Conservation (phyloP, 2,888 invertebrate species). For the Limnephilus auricula region DNA sequence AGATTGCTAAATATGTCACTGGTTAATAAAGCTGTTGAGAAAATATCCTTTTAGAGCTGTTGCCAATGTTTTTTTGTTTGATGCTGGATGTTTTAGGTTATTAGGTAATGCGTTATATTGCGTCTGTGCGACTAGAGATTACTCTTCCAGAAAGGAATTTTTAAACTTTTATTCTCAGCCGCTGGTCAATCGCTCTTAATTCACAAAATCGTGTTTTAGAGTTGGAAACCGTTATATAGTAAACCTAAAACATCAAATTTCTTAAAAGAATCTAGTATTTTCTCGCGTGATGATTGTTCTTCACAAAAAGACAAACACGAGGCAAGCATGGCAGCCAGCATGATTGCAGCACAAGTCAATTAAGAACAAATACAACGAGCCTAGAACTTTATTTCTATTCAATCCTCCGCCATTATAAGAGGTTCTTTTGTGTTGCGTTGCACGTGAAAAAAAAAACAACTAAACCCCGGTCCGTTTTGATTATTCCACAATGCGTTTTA, state of each 20-base stretch:
- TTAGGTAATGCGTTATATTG: too few species aligned
- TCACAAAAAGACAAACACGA: neutral
- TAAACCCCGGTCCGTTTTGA: neutral
- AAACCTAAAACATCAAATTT: neutral
- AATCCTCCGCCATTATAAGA: conserved; percentile 16
- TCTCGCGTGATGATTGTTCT: neutral
- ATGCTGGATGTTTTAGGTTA: too few species aligned
- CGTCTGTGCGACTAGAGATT: too few species aligned
- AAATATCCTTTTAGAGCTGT: too few species aligned
- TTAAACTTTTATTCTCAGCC: too few species aligned
- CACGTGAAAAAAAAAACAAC: conserved; percentile 16
- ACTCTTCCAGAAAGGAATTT: too few species aligned
- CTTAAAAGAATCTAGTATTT: neutral
- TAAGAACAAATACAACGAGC: conserved; percentile 19
- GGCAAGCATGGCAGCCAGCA: neutral
- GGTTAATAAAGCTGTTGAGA: too few species aligned
- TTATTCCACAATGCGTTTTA: conserved; percentile 8
- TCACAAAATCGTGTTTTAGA: neutral
- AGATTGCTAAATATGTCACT: too few species aligned
- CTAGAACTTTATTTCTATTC: conserved; percentile 3
- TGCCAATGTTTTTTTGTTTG: too few species aligned
- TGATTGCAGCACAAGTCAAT: conserved; percentile 43
- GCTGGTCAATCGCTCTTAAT: too few species aligned
- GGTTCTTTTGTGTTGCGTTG: conserved; percentile 18
- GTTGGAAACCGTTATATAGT: neutral